A percentile compares a stretch with the other conserved stretches of the same genome.
phyloP scores from a whole-genome alignment of 2,113 vertebrate genomes.

The Bombycilla garrulus region DNA sequence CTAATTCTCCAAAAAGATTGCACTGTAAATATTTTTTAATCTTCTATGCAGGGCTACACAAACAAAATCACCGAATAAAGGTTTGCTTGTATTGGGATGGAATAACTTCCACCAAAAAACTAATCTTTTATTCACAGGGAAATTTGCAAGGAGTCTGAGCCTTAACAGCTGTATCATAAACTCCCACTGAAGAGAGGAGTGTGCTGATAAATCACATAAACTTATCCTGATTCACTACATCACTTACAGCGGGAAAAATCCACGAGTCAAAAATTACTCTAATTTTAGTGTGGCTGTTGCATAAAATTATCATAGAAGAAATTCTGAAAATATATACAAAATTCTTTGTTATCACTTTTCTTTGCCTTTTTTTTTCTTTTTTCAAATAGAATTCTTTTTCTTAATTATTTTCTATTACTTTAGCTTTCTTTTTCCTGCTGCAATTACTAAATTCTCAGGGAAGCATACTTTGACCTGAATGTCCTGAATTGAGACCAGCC shows the following conservation, averaged over 20 bases:
- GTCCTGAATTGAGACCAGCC: not conserved
- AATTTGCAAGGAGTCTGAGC: not conserved
- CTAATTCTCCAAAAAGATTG: not conserved
- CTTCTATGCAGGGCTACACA: not conserved
- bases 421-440: not conserved
- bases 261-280: not conserved
- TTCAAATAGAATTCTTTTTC: not conserved
- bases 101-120: not conserved
- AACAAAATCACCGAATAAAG: not conserved
- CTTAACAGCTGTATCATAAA: not conserved
- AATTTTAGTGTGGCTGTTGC: not conserved
- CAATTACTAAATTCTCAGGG: not conserved
- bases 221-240: not conserved
- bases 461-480: not conserved
- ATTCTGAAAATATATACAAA: not conserved
- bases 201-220: not conserved
- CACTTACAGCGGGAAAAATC: not conserved
- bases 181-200: not conserved
- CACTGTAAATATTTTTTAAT: not conserved
- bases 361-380: too few species aligned
- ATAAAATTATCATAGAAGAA: not conserved
- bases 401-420: not conserved
- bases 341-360: fast-evolving
- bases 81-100: not conserved
- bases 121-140: not conserved